Evolutionary conservation across 2,888 invertebrate genomes (phyloP).

Genomic region (Mechanitis mazaeus): DNA sequence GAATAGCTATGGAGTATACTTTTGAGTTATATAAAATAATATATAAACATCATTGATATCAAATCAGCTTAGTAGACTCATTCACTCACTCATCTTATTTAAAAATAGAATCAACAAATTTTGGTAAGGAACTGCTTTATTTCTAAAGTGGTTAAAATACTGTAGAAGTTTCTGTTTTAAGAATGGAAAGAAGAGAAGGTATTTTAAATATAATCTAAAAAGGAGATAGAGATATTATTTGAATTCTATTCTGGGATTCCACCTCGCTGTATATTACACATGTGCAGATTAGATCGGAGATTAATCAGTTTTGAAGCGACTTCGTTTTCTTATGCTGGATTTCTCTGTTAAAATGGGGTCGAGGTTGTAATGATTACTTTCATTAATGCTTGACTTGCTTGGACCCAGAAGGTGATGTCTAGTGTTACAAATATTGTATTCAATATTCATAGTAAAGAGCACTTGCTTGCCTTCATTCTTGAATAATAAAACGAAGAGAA

Average conservation of each 20-base stretch:
- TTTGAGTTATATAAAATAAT: constrained; percentile 8
- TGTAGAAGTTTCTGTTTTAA: neutral
- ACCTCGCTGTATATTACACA: neutral
- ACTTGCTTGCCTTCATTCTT: neutral
- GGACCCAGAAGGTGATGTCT: constrained; percentile 32
- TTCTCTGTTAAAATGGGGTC: constrained; percentile 40
- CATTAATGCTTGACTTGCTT: constrained; percentile 45
- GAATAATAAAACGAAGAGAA: no score
- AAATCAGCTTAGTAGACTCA: neutral
- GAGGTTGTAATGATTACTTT: constrained; percentile 58
- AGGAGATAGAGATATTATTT: no score
- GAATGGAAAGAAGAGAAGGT: no score
- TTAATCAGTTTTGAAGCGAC: constrained; percentile 61
- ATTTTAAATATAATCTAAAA: no score
- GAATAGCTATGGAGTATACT: constrained; percentile 15
- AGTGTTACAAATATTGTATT: constrained; percentile 27
- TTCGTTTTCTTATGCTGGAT: constrained; percentile 46
- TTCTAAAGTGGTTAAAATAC: no score
- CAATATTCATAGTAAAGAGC: neutral
- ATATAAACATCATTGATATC: neutral
- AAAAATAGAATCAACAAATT: no score
- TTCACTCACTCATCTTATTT: no score
- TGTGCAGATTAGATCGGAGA: constrained; percentile 44
- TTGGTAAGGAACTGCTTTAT: no score
- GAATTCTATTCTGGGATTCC: neutral